A percentile compares a stretch with the other conserved stretches of the same genome.
Conservation (phyloP, 1,140 invertebrate genomes). For the Aphelenchoides besseyi region DNA sequence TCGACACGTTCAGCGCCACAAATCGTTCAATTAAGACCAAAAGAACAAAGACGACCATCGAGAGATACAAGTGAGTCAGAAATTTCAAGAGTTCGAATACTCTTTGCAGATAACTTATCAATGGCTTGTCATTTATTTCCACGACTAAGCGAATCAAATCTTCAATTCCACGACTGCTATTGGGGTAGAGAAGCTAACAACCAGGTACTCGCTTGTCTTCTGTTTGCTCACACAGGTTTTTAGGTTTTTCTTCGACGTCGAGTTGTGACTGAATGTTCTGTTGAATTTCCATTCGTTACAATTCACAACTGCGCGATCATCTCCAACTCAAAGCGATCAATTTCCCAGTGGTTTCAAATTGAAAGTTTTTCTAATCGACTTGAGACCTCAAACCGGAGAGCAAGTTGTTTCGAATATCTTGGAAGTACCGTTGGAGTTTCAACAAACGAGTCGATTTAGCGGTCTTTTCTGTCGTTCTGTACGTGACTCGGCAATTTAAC, state of each 20-base stretch:
- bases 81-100: neutral
- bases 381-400: neutral
- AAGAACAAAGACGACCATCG: neutral
- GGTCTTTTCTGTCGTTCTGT: neutral
- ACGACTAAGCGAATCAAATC: conserved; percentile 40
- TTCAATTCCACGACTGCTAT: conserved; percentile 46
- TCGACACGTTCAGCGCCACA: conserved; percentile 2
- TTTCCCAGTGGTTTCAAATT: neutral
- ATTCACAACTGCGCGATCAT: neutral
- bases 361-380: neutral
- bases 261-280: neutral
- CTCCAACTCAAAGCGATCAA: neutral
- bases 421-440: neutral
- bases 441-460: neutral
- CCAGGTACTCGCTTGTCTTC: neutral
- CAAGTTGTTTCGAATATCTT: conserved; percentile 10
- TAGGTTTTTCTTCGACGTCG: neutral
- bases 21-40: neutral
- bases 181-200: conserved; percentile 18
- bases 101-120: conserved; percentile 20
- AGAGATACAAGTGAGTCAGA: neutral
- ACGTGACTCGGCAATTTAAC: neutral
- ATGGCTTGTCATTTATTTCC: conserved; percentile 42
- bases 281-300: conserved; percentile 1
- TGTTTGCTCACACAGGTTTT: neutral